Evolutionary conservation across 2,797 vertebrate species (phyloP), one percentile per base, ranked within the genome.

Genomic region (Propithecus perrieri): DNA sequence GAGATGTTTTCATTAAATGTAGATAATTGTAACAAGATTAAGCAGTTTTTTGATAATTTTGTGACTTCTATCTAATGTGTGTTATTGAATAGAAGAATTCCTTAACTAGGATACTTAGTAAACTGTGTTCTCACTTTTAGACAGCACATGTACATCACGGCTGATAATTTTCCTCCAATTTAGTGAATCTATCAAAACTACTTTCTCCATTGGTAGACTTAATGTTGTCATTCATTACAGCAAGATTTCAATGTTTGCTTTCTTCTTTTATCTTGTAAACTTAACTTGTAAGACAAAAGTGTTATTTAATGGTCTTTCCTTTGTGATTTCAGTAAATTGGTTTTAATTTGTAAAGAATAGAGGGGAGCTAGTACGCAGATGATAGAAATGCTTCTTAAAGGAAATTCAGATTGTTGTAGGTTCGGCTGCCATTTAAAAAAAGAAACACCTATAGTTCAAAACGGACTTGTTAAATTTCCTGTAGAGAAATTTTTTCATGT

Each of bases 341-440:
- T 95, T 91, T 61, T 92, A 83, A 59, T 89, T 96, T 91, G 24
- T 97, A 80, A 85, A 89, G 72, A 61, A 71, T 75, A 78, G 28
- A 79, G 55, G 22, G 22, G n/a, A 81, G 59, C 61, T 79, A 65
- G 24, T 84, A 57, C 59, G 26, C 78, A 7, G 48, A 89, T 75
- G 26, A 88, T 86, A 20, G 20, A 92, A 79, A 30, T 72, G 6
- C 59, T 95, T 96, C 22, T 50, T 94, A 83, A 92, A 89, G 69
- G 50, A 92, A 89, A 74, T 93, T 78, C 10, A 69, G 14, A 9
- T 92, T 69, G 18, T 89, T 48, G 24, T 71, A 46, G 15, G 9
- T 95, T 96, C 14, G 74, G 0, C 88, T 96, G 38, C 59, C 43
- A n/a, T 69, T 57, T 35, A 75, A 90, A 71, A 80, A 72, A 41